Percentiles rank a stretch among this genome's conserved stretches.
Conservation (phyloP, 1,140 invertebrate genomes). For the Saccostrea glomerata region DNA sequence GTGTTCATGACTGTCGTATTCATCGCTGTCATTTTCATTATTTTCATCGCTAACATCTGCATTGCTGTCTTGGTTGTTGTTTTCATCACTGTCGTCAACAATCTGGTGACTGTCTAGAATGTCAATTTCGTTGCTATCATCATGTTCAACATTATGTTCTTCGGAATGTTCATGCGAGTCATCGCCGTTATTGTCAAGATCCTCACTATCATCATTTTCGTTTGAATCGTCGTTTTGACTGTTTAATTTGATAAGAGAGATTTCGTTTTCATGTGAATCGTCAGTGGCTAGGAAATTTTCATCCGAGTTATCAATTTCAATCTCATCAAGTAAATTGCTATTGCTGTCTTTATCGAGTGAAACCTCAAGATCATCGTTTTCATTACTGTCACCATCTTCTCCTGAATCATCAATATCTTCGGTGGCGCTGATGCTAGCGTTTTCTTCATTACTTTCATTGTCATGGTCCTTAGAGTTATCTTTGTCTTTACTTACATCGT, state of each 20-base stretch:
- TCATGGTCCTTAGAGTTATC: background rate
- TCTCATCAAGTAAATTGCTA: background rate
- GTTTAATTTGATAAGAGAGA: background rate
- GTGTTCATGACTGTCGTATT: background rate
- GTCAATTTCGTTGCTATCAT: constrained; percentile 2
- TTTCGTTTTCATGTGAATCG: background rate
- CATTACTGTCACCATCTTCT: background rate
- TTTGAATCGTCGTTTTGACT: background rate
- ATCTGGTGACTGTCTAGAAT: background rate
- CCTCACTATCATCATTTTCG: background rate
- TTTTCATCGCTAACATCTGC: background rate
- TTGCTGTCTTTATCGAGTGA: background rate
- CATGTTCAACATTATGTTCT: background rate
- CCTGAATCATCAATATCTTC: background rate
- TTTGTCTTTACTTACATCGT: background rate
- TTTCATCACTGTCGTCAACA: background rate
- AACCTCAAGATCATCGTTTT: background rate
- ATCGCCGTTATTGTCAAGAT: background rate
- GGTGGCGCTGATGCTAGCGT: background rate
- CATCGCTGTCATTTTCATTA: background rate
- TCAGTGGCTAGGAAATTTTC: background rate
- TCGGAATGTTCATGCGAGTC: background rate
- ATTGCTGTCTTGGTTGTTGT: background rate
- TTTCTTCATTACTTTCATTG: background rate
- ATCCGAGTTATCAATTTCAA: too few relatives aligned